These are phyloP conservation scores for Megaptera novaeangliae DNA, from an alignment of 2,113 vertebrate genomes.

Conservation along the genomic window DNA sequence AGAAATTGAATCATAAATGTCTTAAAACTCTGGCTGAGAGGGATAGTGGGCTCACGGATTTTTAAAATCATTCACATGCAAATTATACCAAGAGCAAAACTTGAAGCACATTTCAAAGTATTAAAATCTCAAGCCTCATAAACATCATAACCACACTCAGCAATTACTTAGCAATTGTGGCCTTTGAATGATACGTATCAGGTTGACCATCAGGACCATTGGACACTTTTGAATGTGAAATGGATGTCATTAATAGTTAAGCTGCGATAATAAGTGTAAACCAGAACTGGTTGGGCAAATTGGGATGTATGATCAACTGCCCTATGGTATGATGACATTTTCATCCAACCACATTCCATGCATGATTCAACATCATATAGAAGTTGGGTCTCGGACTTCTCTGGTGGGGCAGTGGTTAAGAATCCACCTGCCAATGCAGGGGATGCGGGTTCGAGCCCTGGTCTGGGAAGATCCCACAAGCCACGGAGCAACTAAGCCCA, in stretches of 20 bases:
- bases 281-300: not conserved
- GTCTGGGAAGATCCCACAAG: too few relatives aligned
- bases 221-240: not conserved
- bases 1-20: not conserved
- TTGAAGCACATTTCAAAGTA: constrained; percentile 15
- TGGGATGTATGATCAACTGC: too few relatives aligned
- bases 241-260: not conserved
- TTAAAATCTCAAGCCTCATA: not conserved
- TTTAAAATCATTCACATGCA: not conserved
- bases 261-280: not conserved
- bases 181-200: not conserved
- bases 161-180: not conserved
- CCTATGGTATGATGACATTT: not conserved
- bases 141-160: not conserved
- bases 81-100: not conserved
- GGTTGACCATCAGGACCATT: not conserved
- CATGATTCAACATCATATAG: not conserved
- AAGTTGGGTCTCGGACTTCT: not conserved
- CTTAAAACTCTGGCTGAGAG: not conserved
- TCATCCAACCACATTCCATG: not conserved
- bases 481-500: too few relatives aligned
- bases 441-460: too few relatives aligned
- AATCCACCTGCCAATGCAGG: too few relatives aligned
- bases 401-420: too few relatives aligned
- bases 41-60: not conserved